Conservation (phyloP, 2,888 invertebrate genomes). For the Yponomeuta evonymella region DNA sequence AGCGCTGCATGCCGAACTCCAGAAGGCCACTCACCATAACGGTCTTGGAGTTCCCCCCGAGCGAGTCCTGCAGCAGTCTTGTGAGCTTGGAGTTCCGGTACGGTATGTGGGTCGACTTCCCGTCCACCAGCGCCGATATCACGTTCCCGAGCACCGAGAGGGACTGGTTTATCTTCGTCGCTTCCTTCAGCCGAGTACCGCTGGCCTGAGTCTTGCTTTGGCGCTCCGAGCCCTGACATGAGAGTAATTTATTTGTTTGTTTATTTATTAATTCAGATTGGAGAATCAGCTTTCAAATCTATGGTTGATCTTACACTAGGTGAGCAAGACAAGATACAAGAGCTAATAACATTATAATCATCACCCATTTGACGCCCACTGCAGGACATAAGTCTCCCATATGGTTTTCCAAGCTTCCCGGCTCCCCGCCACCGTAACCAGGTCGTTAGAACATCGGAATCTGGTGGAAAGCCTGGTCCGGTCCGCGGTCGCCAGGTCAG, state of each 20-base stretch:
- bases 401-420: no score
- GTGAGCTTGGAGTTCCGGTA: conserved; percentile 99
- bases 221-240: conserved; percentile 91
- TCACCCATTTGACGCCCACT: no score
- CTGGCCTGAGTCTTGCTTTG: conserved; percentile 97
- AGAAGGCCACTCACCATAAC: conserved; percentile 81
- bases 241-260: not conserved
- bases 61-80: conserved; percentile 93
- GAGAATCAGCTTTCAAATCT: no score
- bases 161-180: conserved; percentile 98
- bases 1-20: not conserved
- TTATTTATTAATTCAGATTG: no score
- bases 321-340: no score
- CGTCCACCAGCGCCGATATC: conserved; percentile 98
- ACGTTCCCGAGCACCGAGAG: conserved; percentile 98
- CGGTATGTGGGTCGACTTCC: conserved; percentile 97
- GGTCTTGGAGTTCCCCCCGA: conserved; percentile 97
- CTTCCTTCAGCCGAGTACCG: conserved; percentile 94
- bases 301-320: no score
- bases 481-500: no score
- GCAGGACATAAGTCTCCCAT: no score
- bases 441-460: no score
- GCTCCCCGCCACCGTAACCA: no score
- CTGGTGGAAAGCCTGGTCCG: no score
- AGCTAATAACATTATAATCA: no score